Evolutionary conservation across 2,113 vertebrate species (phyloP).

Genomic region (Peromyscus maniculatus): DNA sequence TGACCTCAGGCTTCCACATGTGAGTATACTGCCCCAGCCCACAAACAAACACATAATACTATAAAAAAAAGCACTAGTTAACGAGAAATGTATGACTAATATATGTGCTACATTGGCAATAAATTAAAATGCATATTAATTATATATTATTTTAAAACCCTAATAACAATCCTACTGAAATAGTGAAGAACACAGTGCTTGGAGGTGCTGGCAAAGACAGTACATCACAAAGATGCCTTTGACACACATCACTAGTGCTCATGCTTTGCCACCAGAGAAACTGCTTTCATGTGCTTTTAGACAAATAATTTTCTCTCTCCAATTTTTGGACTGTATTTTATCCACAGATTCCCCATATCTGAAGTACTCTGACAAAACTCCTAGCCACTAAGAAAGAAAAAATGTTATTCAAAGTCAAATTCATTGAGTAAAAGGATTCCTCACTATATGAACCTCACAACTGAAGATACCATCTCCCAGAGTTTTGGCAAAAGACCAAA

Average conservation of each 20-base stretch:
- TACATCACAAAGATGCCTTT: not conserved
- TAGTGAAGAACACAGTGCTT: not conserved
- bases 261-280: not conserved
- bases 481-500: not conserved
- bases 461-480: not conserved
- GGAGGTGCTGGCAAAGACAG: not conserved
- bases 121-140: not conserved
- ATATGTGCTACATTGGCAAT: not conserved
- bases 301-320: not conserved
- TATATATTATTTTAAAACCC: not conserved
- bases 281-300: conserved; percentile 18
- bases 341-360: not conserved
- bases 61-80: not conserved
- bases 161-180: not conserved
- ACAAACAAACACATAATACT: too few species aligned
- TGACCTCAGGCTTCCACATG: not conserved
- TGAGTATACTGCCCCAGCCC: not conserved
- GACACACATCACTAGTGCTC: not conserved
- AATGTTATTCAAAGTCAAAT: not conserved
- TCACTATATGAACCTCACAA: not conserved
- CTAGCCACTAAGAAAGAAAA: conserved; percentile 19
- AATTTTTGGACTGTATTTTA: not conserved
- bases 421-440: not conserved
- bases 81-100: not conserved
- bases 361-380: not conserved